Evolutionary conservation across 2,113 vertebrate genomes (phyloP), one percentile per base, ranked within the genome.

Genomic region (Aleadryas rufinucha): DNA sequence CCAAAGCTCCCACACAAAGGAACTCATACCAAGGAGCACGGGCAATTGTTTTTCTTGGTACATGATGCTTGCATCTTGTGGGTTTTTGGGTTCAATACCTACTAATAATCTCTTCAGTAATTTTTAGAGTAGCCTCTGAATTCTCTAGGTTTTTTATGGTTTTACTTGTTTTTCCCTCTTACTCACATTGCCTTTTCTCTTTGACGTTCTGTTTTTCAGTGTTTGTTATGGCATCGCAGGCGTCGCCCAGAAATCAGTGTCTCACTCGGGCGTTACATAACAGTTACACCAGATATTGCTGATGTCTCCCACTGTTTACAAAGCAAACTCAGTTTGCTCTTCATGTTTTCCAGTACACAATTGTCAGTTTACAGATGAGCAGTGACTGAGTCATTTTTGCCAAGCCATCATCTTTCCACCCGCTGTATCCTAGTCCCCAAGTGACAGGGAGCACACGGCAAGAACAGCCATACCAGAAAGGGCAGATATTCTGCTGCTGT

Each of bases 261-360:
- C 77, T 72, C 57, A 56, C 76, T 90, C 21, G 0, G 50, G 35
- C 10, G 0, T 93, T 92, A 81, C 69, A 3, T 86, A 93, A 89
- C 24, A 52, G 35, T 59, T 44, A 53, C 75, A 68, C 60, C 50
- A 93, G 52, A 86, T 82, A 94, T 14, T 75, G 39, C 79, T 97
- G 91, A 28, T 74, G 27, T 64, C 82, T 84, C 80, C 60, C 33
- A 30, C 66, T 91, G 83, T 92, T 96, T 86, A 96, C 80, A 92
- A 69, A 87, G 54, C 37, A 91, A 54, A 56, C 19, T 63, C 35
- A 0, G 49, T 60, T 59, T 93, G 42, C 45, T 69, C 49, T 75
- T 88, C 26, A 35, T 91, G 84, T 88, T 88, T 96, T 81, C 84
- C 87, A 75, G 54, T 82, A 53, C 27, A 94, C 68, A 86, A 47